phyloP scores from a whole-genome alignment of 1,140 invertebrate species.

The Euura saliciscinereae region DNA sequence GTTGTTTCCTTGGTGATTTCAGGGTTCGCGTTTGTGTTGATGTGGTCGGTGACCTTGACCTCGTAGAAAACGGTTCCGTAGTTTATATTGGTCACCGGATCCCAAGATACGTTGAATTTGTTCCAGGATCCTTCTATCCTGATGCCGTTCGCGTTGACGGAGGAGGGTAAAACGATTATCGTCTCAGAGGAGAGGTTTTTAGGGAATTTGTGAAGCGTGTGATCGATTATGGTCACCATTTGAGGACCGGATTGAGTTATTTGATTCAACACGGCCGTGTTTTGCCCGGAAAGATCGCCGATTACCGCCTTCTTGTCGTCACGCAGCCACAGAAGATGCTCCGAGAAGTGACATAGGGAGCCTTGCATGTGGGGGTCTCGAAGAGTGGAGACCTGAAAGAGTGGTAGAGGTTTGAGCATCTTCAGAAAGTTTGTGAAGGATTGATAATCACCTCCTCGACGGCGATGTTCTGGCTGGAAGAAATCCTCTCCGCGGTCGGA shows the following conservation, averaged over 20 bases:
- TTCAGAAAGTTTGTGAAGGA: background rate
- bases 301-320: conserved; percentile 77
- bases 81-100: conserved; percentile 73
- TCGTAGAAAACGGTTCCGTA: conserved; percentile 86
- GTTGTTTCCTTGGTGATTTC: conserved; percentile 50
- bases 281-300: conserved; percentile 76
- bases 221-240: conserved; percentile 76
- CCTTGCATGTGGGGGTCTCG: conserved; percentile 63
- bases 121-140: conserved; percentile 73
- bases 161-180: conserved; percentile 71
- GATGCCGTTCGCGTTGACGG: conserved; percentile 68
- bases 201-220: conserved; percentile 66
- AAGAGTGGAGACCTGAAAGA: conserved; percentile 53
- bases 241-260: conserved; percentile 68
- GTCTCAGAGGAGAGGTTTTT: conserved; percentile 56
- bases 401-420: background rate
- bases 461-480: conserved; percentile 48
- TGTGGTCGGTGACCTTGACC: conserved; percentile 67
- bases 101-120: conserved; percentile 82
- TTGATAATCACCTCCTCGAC: conserved; percentile 47
- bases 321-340: conserved; percentile 80
- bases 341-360: conserved; percentile 79
- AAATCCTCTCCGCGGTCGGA: conserved; percentile 64
- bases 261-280: conserved; percentile 74
- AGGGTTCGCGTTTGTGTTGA: conserved; percentile 50